Evolutionary conservation across 2,113 vertebrate genomes (phyloP).

Genomic region (Chroicocephalus ridibundus): DNA sequence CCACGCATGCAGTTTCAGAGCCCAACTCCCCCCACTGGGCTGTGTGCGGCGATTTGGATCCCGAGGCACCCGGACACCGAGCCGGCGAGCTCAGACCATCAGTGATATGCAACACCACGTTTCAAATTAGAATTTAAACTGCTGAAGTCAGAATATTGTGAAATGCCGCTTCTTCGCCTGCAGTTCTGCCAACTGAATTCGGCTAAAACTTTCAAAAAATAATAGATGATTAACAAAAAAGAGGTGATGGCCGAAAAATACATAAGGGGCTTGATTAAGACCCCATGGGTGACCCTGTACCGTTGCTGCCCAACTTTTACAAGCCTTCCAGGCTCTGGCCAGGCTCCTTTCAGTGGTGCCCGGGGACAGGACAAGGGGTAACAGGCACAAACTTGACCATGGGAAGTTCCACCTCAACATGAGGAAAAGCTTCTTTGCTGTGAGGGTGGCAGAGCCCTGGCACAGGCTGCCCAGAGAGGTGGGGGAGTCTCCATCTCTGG

Average conservation of each 20-base stretch:
- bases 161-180: background rate
- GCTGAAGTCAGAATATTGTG: background rate
- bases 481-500: too few relatives aligned
- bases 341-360: too few relatives aligned
- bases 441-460: too few relatives aligned
- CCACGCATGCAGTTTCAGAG: rapidly evolving
- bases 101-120: background rate
- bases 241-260: background rate
- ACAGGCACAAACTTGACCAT: too few relatives aligned
- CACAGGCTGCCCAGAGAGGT: too few relatives aligned
- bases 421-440: too few relatives aligned
- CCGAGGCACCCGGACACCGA: background rate
- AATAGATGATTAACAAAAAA: background rate
- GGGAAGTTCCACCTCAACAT: too few relatives aligned
- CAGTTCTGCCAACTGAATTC: background rate
- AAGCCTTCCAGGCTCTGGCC: background rate
- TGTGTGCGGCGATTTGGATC: background rate
- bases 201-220: background rate
- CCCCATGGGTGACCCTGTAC: background rate
- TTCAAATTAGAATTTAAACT: background rate
- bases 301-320: background rate
- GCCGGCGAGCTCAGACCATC: background rate
- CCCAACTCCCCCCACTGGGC: background rate
- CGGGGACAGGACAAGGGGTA: too few relatives aligned
- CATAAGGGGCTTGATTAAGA: background rate